Evolutionary conservation across 2,797 vertebrate species (phyloP), one percentile per base, ranked within the genome.

Genomic region (Hybognathus amarus): DNA sequence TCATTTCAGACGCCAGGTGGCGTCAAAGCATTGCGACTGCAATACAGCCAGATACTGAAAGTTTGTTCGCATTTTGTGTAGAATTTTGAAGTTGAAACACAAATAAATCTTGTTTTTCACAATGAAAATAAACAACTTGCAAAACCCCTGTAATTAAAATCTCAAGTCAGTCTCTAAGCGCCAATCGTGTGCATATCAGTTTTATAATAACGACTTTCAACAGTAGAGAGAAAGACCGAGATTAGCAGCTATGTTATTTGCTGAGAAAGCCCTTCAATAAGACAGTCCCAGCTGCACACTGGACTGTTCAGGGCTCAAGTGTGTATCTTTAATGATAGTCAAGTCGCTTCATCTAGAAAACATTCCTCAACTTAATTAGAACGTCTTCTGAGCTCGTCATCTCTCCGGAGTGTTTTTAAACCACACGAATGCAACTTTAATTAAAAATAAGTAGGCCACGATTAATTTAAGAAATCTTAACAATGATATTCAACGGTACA

Each of bases 401-500:
- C 88, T 92, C 91, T 93, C 90, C 86, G 68, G 77, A 88, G 88
- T 80, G 86, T 85, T 86, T 83, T 83, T 66, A 86, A 91, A 84
- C 83, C 83, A 85, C 91, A 91, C 90, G 87, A 90, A 90, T 84
- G 85, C 89, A 87, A 89, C 68, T 92, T 93, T 93, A 94, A 94
- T 94, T 94, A 92, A 94, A 92, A 93, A 91, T 90, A 92, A 93
- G 89, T 93, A 91, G 89, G 91, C 87, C 88, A 90, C 87, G 90
- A 92, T 93, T 93, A 92, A 93, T 92, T 88, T 79, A 89, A 89
- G 87, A 77, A 90, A 86, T 77, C 87, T 80, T 30, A 70, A 88
- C 91, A 88, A 88, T 91, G 87, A 87, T 85, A 90, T 85, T 79
- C 70, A 33, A 83, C 63, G 88, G 79, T 81, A 88, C 85, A 80